phyloP scores from a whole-genome alignment of 2,797 vertebrate genomes.

The Etheostoma perlongum region DNA sequence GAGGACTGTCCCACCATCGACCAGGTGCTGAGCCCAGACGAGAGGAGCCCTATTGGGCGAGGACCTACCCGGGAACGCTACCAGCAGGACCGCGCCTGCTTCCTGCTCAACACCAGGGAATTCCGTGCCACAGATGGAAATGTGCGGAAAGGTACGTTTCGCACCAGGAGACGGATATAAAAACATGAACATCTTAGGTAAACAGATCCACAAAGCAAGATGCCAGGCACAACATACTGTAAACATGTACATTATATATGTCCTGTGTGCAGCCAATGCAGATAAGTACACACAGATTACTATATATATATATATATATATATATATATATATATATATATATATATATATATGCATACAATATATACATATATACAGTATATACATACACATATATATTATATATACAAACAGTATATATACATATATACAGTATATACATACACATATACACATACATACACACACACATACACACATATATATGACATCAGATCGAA shows the following conservation, averaged over 20 bases:
- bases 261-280: conserved; percentile 36
- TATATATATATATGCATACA: too few species aligned
- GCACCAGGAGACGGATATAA: conserved; percentile 59
- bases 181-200: conserved; percentile 57
- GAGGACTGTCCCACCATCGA: conserved; percentile 96
- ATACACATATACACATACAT: too few species aligned
- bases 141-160: conserved; percentile 92
- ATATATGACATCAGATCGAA: conserved; percentile 6
- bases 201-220: conserved; percentile 59
- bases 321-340: too few species aligned
- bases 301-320: too few species aligned
- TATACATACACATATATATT: too few species aligned
- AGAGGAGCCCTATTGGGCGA: conserved; percentile 88
- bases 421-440: background rate
- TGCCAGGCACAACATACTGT: conserved; percentile 43
- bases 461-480: too few species aligned
- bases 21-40: conserved; percentile 93
- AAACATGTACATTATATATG: conserved; percentile 18
- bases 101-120: conserved; percentile 93
- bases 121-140: conserved; percentile 93
- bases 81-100: conserved; percentile 94
- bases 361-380: too few species aligned
- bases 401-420: background rate
- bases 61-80: conserved; percentile 88
- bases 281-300: conserved; percentile 16